Evolutionary conservation across 2,888 invertebrate genomes (phyloP).

Genomic region (Metacarcinus magister): DNA sequence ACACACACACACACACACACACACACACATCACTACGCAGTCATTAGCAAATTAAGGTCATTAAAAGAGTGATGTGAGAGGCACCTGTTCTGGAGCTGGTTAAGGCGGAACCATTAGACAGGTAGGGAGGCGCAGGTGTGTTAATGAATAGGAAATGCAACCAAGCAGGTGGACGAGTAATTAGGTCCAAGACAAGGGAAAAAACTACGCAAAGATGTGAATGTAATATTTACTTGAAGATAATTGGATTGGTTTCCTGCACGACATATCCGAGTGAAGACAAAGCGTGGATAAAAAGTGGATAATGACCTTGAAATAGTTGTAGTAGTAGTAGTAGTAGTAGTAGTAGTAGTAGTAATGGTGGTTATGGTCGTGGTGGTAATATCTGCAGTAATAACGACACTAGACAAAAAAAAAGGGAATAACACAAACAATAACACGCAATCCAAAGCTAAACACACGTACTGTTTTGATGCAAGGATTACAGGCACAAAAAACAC

Average conservation of each 20-base stretch:
- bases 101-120: neutral
- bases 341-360: neutral
- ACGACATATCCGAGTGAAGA: neutral
- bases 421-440: too few relatives aligned
- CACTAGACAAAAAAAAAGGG: too few relatives aligned
- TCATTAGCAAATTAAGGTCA: constrained; percentile 11
- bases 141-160: neutral
- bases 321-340: neutral
- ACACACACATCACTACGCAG: too few relatives aligned
- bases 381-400: too few relatives aligned
- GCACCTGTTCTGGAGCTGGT: neutral
- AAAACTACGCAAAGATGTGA: neutral
- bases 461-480: too few relatives aligned
- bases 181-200: neutral
- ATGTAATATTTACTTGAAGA: neutral
- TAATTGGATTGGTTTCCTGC: neutral
- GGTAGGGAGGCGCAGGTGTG: neutral
- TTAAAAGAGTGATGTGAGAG: neutral
- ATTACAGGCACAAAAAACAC: too few relatives aligned
- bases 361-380: too few relatives aligned
- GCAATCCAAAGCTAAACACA: too few relatives aligned
- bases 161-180: neutral
- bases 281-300: neutral
- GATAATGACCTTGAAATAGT: neutral
- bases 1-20: constrained; percentile 29